Evolutionary conservation across 2,888 invertebrate genomes (phyloP), one percentile per base, ranked within the genome.

Genomic region (Dynastes hyllus): DNA sequence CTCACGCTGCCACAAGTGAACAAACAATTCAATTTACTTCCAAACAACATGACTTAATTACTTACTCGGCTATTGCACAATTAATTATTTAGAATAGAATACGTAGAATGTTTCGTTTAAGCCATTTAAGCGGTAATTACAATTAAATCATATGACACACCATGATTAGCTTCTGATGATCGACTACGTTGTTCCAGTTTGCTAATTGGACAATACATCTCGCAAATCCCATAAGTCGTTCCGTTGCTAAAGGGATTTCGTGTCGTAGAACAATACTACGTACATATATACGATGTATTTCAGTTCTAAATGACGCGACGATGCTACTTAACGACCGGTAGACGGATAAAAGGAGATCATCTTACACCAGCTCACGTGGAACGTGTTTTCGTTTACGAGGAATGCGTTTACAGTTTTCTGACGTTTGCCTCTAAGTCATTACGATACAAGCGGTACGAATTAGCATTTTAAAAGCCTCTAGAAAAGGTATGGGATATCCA

Each of bases 201-300:
- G 45, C 9, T 40, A 67, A 67, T 67, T 22, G 45, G 5, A 67
- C 6, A 22, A 45, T 67, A 16, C 40, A 67, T 45, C 66, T 2
- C 66, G n/a, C 66, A 67, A 67, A 67, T 67, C 66, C 66, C 11
- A 67, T 67, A 67, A 67, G 40, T 22, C 66, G 5, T 45, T 40
- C 22, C 66, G 45, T 45, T 45, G 45, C 40, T 67, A 67, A 5
- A 45, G 13, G 66, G 16, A 45, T 40, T 6, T 45, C 66, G n/a
- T 22, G 6, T 58, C 55, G 45, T 40, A 5, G 66, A 67, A 67
- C 22, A 50, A 67, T 45, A 45, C 22, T 16, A 37, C 22, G 22
- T 22, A 22, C 22, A 22, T 22, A 22, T 22, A 22, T 22, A 22
- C 22, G 22, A 22, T 11, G 63, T n/a, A 65, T 65, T 32, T 37